phyloP scores from a whole-genome alignment of 2,797 vertebrate species.

The Lemur catta region DNA sequence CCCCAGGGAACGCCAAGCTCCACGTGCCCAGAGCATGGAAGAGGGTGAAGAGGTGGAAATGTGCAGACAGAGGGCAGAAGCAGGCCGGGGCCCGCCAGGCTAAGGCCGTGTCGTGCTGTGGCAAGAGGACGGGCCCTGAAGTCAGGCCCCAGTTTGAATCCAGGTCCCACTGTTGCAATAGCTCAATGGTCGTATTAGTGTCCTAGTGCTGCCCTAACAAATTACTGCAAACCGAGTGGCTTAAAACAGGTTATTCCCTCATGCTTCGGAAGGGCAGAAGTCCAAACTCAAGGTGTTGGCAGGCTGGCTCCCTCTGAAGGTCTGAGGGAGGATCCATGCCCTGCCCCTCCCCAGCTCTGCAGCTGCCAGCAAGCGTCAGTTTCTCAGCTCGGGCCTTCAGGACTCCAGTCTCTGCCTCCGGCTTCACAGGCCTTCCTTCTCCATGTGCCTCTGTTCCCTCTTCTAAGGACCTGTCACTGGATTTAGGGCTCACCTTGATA shows the following conservation, averaged over 20 bases:
- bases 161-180: neutral
- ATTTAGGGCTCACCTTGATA: neutral
- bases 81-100: too few relatives aligned
- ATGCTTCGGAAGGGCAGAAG: neutral
- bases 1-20: neutral
- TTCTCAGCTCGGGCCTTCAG: neutral
- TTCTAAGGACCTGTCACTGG: neutral
- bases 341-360: neutral
- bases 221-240: neutral
- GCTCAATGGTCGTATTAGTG: neutral
- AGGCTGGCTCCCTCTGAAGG: neutral
- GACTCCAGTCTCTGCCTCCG: neutral
- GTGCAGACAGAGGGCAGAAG: neutral
- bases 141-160: neutral
- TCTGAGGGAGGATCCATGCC: neutral
- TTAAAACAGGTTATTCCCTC: neutral
- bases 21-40: neutral
- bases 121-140: neutral
- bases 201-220: neutral
- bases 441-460: neutral
- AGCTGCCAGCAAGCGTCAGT: neutral
- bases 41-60: too few relatives aligned
- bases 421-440: neutral
- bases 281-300: neutral
- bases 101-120: too few relatives aligned